These are phyloP conservation scores for Malthinus seriepunctatus DNA, from an alignment of 2,888 invertebrate species.

Conservation along the genomic window DNA sequence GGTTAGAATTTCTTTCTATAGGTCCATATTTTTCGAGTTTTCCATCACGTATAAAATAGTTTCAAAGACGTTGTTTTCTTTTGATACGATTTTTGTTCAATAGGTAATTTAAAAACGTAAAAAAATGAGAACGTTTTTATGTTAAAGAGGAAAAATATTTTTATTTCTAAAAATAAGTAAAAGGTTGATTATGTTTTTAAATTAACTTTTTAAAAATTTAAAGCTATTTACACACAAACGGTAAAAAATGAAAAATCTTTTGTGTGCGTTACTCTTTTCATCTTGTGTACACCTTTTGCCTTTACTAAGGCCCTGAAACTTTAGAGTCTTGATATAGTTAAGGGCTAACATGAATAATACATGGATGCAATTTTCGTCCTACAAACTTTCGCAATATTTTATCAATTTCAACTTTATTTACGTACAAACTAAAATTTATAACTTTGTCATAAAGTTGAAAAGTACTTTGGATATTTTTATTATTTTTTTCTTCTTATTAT, in stretches of 20 bases:
- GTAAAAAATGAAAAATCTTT: constrained; percentile 21
- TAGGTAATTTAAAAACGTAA: no score
- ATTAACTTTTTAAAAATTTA: constrained; percentile 23
- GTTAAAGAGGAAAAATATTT: background rate
- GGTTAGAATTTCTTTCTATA: no score
- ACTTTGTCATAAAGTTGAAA: constrained; percentile 50
- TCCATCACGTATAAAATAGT: no score
- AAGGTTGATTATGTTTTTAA: constrained; percentile 16
- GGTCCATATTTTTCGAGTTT: no score
- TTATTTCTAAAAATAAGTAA: constrained; percentile 9
- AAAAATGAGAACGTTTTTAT: no score
- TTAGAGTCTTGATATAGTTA: constrained; percentile 55
- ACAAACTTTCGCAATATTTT: constrained; percentile 58
- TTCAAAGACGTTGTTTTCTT: no score
- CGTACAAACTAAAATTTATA: constrained; percentile 59
- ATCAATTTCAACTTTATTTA: constrained; percentile 60
- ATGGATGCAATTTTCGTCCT: constrained; percentile 58
- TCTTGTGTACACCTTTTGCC: constrained; percentile 18
- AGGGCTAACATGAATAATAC: constrained; percentile 57
- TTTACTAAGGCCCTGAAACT: constrained; percentile 32
- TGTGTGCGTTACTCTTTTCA: constrained; percentile 19
- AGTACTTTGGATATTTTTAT: constrained; percentile 6
- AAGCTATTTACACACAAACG: constrained; percentile 15
- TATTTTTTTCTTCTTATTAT: background rate
- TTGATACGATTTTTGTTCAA: no score